A percentile compares a stretch with the other conserved stretches of the same genome.
These are phyloP conservation scores for Myripristis murdjan DNA, from an alignment of 2,797 vertebrate species.

Conservation along the genomic window DNA sequence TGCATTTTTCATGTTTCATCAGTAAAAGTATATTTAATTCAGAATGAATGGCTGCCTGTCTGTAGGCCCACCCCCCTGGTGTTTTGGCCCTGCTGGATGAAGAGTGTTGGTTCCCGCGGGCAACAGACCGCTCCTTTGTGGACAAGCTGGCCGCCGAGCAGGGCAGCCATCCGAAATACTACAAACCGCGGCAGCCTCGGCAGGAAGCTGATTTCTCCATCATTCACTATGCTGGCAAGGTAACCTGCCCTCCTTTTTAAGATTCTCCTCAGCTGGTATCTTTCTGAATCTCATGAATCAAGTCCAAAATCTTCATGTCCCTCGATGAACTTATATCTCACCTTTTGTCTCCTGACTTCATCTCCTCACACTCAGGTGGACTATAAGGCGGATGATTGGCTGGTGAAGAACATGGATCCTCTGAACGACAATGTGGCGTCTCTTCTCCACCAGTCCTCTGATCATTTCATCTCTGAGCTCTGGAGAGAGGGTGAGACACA, in stretches of 20 bases:
- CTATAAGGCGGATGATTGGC: slow-evolving; percentile 93
- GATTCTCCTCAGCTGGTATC: not conserved
- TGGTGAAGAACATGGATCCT: slow-evolving; percentile 96
- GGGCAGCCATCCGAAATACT: slow-evolving; percentile 92
- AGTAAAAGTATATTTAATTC: not conserved
- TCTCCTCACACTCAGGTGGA: slow-evolving; percentile 85
- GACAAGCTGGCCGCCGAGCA: slow-evolving; percentile 92
- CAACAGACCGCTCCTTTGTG: slow-evolving; percentile 94
- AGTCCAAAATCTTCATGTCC: not conserved
- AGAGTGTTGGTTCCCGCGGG: slow-evolving; percentile 96
- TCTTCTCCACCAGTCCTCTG: slow-evolving; percentile 92
- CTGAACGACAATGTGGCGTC: slow-evolving; percentile 93
- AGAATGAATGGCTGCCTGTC: not conserved
- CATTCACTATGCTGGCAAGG: slow-evolving; percentile 95
- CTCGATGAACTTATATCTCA: not conserved
- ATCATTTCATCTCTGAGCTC: slow-evolving; percentile 92
- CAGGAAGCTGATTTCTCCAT: slow-evolving; percentile 93
- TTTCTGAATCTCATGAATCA: not conserved
- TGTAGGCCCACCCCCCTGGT: slow-evolving; percentile 91
- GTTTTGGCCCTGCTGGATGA: slow-evolving; percentile 93
- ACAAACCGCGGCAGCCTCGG: slow-evolving; percentile 89
- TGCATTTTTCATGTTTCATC: not conserved
- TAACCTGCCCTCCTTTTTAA: slow-evolving; percentile 49
- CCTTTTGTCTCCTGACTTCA: not conserved
- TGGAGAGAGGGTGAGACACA: slow-evolving; percentile 92